Conservation (phyloP, 2,888 invertebrate species). For the Hirtodrosophila trivittata region DNA sequence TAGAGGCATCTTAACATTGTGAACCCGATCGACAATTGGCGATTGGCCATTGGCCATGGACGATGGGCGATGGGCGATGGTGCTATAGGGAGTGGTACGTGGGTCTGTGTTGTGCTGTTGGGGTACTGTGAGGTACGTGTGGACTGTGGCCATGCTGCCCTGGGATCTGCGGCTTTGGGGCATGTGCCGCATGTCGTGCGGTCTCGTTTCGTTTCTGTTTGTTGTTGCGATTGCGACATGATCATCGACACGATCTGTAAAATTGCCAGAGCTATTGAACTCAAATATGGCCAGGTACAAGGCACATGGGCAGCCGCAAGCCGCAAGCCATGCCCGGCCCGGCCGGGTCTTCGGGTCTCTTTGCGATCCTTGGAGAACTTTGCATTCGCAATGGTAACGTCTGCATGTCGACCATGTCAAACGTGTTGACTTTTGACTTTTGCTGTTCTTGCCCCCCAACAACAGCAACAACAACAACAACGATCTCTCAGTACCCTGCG, state of each 20-base stretch:
- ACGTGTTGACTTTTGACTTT: slow-evolving; percentile 81
- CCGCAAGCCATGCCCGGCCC: slow-evolving; percentile 13
- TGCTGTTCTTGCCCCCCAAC: slow-evolving; percentile 28
- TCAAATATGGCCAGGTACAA: slow-evolving; percentile 60
- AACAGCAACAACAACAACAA: slow-evolving; percentile 13
- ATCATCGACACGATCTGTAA: slow-evolving; percentile 77
- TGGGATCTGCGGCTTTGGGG: slow-evolving; percentile 35
- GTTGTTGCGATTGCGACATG: slow-evolving; percentile 73
- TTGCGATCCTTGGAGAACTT: slow-evolving; percentile 52
- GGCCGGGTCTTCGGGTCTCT: not conserved
- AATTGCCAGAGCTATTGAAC: slow-evolving; percentile 72
- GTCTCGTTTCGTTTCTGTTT: slow-evolving; percentile 65
- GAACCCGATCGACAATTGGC: slow-evolving; percentile 41
- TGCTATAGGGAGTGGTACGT: slow-evolving; percentile 41
- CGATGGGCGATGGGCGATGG: slow-evolving; percentile 11
- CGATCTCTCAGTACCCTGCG: slow-evolving; percentile 40
- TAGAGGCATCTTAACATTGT: slow-evolving; percentile 34
- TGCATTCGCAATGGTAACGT: slow-evolving; percentile 73
- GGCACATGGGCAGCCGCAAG: slow-evolving; percentile 24
- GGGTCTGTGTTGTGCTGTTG: not conserved
- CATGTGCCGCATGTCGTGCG: slow-evolving; percentile 73
- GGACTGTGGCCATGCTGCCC: slow-evolving; percentile 22
- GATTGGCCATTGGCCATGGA: slow-evolving; percentile 11
- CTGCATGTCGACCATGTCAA: slow-evolving; percentile 78
- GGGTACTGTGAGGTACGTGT: slow-evolving; percentile 3